Conservation (phyloP, 2,888 invertebrate genomes). For the Cosmorhoe ocellata region DNA sequence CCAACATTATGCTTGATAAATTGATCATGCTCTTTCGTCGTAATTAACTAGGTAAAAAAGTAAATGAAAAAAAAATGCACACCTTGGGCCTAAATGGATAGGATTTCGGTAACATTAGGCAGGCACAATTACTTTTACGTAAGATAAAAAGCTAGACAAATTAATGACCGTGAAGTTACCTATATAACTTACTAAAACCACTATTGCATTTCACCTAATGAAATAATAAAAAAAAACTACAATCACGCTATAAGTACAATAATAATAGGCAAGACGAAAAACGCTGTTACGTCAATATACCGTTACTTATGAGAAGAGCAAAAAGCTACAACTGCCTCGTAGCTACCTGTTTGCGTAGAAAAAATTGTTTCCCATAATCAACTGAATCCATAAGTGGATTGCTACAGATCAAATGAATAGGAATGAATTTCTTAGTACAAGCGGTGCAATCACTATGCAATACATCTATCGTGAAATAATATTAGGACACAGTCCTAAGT, state of each 20-base stretch:
- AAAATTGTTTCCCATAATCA: slow-evolving; percentile 33
- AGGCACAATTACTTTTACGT: too few relatives aligned
- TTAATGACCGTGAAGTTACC: too few relatives aligned
- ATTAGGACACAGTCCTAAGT: background rate
- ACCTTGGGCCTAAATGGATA: too few relatives aligned
- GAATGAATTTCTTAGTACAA: slow-evolving; percentile 36
- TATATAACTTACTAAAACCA: too few relatives aligned
- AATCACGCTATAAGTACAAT: slow-evolving; percentile 1
- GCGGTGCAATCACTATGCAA: slow-evolving; percentile 25
- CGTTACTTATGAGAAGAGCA: slow-evolving; percentile 4
- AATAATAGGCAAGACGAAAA: slow-evolving; percentile 3
- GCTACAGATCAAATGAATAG: slow-evolving; percentile 32
- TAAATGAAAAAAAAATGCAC: too few relatives aligned
- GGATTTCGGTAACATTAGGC: too few relatives aligned
- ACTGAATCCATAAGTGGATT: slow-evolving; percentile 31
- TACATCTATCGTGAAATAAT: slow-evolving; percentile 14
- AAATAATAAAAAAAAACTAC: too few relatives aligned
- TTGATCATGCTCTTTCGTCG: too few relatives aligned
- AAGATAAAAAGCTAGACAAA: too few relatives aligned
- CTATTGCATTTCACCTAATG: too few relatives aligned
- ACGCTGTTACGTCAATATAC: slow-evolving; percentile 13
- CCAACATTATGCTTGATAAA: too few relatives aligned
- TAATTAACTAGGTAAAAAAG: too few relatives aligned
- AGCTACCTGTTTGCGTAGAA: slow-evolving; percentile 1
- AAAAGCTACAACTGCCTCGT: slow-evolving; percentile 5